Conservation (phyloP, 1,140 invertebrate species). For the Camponotus vicinus region DNA sequence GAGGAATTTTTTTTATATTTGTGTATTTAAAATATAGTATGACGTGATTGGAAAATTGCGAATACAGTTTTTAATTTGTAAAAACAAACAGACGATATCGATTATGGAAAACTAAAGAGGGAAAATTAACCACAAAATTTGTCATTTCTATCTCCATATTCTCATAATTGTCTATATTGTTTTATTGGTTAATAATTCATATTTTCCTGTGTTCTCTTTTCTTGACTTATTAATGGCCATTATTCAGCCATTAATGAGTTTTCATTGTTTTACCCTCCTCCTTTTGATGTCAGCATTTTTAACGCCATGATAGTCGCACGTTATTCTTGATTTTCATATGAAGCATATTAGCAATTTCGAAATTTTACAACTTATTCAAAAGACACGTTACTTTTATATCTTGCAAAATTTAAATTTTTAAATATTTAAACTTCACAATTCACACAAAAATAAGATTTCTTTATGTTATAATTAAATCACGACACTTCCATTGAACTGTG, state of each 20-base stretch:
- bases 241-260: slow-evolving; percentile 60
- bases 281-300: slow-evolving; percentile 61
- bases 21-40: background rate
- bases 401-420: too few relatives aligned
- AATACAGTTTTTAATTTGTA: slow-evolving; percentile 63
- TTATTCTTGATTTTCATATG: background rate
- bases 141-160: slow-evolving; percentile 10
- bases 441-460: background rate
- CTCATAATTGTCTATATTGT: slow-evolving; percentile 41
- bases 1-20: background rate
- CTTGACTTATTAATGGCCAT: slow-evolving; percentile 43
- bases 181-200: background rate
- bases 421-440: background rate
- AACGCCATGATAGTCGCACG: background rate
- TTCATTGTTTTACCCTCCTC: slow-evolving; percentile 16
- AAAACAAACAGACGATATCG: slow-evolving; percentile 80
- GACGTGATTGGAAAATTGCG: background rate
- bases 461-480: too few relatives aligned
- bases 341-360: background rate
- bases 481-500: background rate
- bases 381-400: too few relatives aligned
- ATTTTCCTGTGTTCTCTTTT: slow-evolving; percentile 19
- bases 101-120: slow-evolving; percentile 56
- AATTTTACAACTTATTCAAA: slow-evolving; percentile 23
- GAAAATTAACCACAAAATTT: slow-evolving; percentile 24